These are phyloP conservation scores for Drosophila quinaria DNA, from an alignment of 2,888 invertebrate genomes.

Conservation along the genomic window DNA sequence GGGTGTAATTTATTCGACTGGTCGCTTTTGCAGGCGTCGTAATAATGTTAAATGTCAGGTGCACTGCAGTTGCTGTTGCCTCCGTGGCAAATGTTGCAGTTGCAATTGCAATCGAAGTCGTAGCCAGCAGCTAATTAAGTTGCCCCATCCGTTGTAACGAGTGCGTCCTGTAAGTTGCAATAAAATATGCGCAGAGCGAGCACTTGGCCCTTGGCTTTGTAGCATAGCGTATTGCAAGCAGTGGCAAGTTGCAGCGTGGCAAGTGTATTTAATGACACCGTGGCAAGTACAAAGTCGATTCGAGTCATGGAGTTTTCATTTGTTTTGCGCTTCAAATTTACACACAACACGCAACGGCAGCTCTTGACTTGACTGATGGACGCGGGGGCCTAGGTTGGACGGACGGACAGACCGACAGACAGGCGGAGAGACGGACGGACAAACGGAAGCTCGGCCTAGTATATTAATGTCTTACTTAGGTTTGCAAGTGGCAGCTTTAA, in stretches of 20 bases:
- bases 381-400: constrained; percentile 3
- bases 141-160: constrained; percentile 39
- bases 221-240: constrained; percentile 41
- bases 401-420: background rate
- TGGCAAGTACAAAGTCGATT: constrained; percentile 56
- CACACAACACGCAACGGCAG: constrained; percentile 62
- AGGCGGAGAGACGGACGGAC: constrained; percentile 6
- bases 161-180: constrained; percentile 42
- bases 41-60: constrained; percentile 80
- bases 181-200: constrained; percentile 62
- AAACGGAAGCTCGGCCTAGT: constrained; percentile 57
- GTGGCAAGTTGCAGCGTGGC: constrained; percentile 33
- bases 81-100: constrained; percentile 19
- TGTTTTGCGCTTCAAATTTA: constrained; percentile 64
- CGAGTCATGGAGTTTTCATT: constrained; percentile 71
- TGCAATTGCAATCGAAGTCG: constrained; percentile 42
- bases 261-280: constrained; percentile 67
- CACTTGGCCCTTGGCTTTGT: constrained; percentile 28
- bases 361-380: constrained; percentile 33
- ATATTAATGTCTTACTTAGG: constrained; percentile 76
- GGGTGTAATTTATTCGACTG: constrained; percentile 56
- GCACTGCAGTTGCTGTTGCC: constrained; percentile 62
- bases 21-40: constrained; percentile 58
- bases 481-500: constrained; percentile 37
- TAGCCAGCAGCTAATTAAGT: constrained; percentile 74